Percentiles rank a stretch among this genome's conserved stretches.
phyloP scores from a whole-genome alignment of 2,113 vertebrate genomes.

The Carlito syrichta region DNA sequence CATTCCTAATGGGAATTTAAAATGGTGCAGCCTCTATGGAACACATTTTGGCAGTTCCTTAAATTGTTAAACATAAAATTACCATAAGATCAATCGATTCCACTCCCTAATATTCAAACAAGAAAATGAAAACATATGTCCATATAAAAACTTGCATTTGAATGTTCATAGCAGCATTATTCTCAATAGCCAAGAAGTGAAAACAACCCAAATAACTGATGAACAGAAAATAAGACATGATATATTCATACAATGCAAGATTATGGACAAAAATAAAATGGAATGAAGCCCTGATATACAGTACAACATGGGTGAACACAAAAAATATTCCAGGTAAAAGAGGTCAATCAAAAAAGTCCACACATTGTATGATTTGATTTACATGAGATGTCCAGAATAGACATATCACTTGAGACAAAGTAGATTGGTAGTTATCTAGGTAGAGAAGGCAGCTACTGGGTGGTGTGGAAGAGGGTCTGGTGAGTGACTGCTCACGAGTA shows the following conservation, averaged over 20 bases:
- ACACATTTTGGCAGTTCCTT: not conserved
- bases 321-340: not conserved
- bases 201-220: not conserved
- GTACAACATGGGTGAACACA: not conserved
- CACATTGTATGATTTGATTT: not conserved
- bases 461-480: not conserved
- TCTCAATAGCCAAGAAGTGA: not conserved
- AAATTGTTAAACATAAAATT: not conserved
- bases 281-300: not conserved
- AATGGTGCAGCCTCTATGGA: not conserved
- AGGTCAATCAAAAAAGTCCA: not conserved
- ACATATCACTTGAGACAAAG: not conserved
- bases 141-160: not conserved
- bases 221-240: not conserved
- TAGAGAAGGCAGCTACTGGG: too few relatives aligned
- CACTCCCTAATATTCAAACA: not conserved
- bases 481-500: not conserved
- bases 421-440: not conserved
- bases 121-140: not conserved
- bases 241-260: not conserved
- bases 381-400: not conserved
- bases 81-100: not conserved
- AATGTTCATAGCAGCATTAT: not conserved
- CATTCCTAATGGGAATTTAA: not conserved
- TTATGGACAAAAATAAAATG: not conserved